A percentile compares a stretch with the other conserved stretches of the same genome.
phyloP scores from a whole-genome alignment of 53 echinoderm and acorn worm species.

The Luidia sarsii region DNA sequence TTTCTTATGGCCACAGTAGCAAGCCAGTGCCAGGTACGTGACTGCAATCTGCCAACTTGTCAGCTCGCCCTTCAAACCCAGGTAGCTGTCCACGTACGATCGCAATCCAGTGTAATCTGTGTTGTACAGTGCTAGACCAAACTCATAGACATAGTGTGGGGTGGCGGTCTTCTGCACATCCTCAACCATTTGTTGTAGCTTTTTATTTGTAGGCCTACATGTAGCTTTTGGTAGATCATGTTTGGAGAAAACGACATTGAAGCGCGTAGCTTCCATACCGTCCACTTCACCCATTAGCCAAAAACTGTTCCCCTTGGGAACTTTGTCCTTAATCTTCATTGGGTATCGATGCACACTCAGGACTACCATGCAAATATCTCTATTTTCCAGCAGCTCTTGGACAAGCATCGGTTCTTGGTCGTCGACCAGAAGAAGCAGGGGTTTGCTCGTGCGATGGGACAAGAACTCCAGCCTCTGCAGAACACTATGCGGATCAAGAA shows the following conservation, averaged over 20 bases:
- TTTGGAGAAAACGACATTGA: not conserved
- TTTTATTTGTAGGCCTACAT: too few species aligned
- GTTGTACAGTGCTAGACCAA: conserved; percentile 47
- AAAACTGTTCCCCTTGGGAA: not conserved
- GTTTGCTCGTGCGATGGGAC: not conserved
- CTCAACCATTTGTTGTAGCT: not conserved
- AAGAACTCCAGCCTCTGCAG: conserved; percentile 33
- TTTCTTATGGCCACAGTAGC: conserved; percentile 41
- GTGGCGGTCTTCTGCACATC: conserved; percentile 4
- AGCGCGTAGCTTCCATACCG: conserved; percentile 30
- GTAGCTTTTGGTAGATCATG: not conserved
- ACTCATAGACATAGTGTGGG: conserved; percentile 55
- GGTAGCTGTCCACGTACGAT: conserved; percentile 34
- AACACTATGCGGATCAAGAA: not conserved
- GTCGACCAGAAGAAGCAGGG: conserved; percentile 54
- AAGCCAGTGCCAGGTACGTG: conserved; percentile 45
- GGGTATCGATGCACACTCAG: conserved; percentile 37
- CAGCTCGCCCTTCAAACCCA: not conserved
- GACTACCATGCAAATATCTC: conserved; percentile 25
- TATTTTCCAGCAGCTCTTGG: conserved; percentile 8
- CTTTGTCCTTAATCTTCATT: conserved; percentile 6
- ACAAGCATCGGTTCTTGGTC: conserved; percentile 40
- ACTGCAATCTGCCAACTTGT: conserved; percentile 37
- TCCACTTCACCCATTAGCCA: conserved; percentile 36
- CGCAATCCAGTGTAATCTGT: conserved; percentile 20